Conservation (phyloP, 2,888 invertebrate genomes). For the Harpagoxenus sublaevis region DNA sequence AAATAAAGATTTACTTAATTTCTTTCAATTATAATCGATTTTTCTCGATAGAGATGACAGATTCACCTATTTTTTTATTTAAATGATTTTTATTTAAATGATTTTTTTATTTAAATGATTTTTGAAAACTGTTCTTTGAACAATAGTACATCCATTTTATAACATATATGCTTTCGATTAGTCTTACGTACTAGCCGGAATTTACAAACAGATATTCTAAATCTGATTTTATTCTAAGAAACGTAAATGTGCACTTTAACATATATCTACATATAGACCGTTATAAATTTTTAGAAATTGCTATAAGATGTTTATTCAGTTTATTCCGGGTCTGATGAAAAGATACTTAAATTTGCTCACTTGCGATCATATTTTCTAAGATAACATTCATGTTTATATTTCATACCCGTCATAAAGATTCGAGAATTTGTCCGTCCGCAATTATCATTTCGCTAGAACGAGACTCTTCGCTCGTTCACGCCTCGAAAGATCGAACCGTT, state of each 20-base stretch:
- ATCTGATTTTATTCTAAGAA: not conserved
- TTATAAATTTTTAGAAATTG: not conserved
- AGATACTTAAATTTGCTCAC: not conserved
- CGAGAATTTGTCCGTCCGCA: too few species aligned
- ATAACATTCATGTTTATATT: not conserved
- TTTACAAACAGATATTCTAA: not conserved
- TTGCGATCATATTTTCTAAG: not conserved
- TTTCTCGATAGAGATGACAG: not conserved
- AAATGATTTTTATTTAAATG: too few species aligned
- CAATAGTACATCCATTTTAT: not conserved
- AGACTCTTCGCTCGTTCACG: not conserved
- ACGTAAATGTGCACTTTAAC: not conserved
- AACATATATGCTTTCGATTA: not conserved
- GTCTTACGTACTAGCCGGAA: too few species aligned
- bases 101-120: too few species aligned
- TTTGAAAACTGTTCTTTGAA: not conserved
- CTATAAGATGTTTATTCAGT: too few species aligned
- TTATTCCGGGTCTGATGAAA: not conserved
- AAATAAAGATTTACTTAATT: too few species aligned
- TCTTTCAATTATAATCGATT: not conserved
- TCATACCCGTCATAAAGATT: not conserved
- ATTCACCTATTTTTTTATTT: not conserved
- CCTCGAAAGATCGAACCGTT: not conserved
- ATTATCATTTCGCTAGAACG: not conserved
- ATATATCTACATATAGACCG: not conserved